A percentile compares a stretch with the other conserved stretches of the same genome.
These are phyloP conservation scores for Ariolimax columbianus DNA, from an alignment of 2,888 invertebrate species.

Conservation along the genomic window DNA sequence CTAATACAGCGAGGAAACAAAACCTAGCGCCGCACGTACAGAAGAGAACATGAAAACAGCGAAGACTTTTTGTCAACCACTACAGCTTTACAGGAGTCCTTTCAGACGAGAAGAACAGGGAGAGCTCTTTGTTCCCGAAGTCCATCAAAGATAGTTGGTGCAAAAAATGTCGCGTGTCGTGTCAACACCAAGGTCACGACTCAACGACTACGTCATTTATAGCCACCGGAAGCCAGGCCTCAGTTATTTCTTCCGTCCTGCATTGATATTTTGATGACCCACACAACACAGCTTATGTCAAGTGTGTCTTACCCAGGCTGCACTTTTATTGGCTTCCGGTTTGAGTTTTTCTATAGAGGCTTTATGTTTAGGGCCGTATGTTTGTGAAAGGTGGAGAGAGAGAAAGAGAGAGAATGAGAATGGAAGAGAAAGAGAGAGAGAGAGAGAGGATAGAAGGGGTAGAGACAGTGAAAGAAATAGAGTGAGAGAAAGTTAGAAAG, in stretches of 20 bases:
- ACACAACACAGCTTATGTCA: not conserved
- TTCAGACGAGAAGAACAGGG: not conserved
- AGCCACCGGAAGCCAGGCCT: not conserved
- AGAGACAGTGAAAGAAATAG: not conserved
- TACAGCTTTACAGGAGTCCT: not conserved
- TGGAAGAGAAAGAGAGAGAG: not conserved
- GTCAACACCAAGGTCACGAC: not conserved
- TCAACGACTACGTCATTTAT: not conserved
- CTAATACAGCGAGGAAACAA: too few relatives aligned
- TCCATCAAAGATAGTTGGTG: not conserved
- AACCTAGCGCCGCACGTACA: too few relatives aligned
- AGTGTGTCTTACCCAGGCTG: not conserved
- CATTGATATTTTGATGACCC: not conserved
- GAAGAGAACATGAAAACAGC: too few relatives aligned
- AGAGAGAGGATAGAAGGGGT: not conserved
- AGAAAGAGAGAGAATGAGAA: constrained; percentile 1
- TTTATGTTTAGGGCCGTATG: not conserved
- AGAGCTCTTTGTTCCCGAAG: not conserved
- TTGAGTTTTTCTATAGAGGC: not conserved
- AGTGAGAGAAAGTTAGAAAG: not conserved
- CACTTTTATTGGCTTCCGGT: not conserved
- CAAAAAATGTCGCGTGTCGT: not conserved
- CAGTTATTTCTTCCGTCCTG: not conserved
- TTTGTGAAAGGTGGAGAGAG: not conserved
- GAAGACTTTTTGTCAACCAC: too few relatives aligned